Percentiles rank a stretch among this genome's conserved stretches.
phyloP scores from a whole-genome alignment of 35 echinoderm and acorn worm species.

The Hemicentrotus pulcherrimus region DNA sequence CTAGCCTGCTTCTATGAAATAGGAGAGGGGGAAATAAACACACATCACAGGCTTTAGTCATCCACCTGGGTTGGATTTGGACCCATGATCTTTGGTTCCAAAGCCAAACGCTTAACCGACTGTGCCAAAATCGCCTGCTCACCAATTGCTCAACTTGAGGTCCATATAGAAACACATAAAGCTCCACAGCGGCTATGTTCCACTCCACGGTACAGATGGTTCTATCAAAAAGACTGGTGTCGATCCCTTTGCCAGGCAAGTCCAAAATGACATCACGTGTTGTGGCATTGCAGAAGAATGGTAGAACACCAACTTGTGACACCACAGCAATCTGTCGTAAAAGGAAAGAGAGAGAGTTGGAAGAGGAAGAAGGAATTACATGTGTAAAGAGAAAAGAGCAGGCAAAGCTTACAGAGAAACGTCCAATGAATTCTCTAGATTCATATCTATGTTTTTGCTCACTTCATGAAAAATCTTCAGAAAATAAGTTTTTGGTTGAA shows the following conservation, averaged over 20 bases:
- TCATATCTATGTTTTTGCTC: too few relatives aligned
- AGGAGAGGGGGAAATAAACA: too few relatives aligned
- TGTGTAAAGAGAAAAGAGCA: too few relatives aligned
- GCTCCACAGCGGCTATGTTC: not conserved
- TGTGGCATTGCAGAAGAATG: slow-evolving; percentile 23
- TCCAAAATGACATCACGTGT: not conserved
- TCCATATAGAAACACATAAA: not conserved
- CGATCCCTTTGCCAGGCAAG: not conserved
- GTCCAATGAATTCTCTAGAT: too few relatives aligned
- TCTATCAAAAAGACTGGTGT: slow-evolving; percentile 28
- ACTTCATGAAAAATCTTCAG: too few relatives aligned
- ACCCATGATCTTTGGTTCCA: too few relatives aligned
- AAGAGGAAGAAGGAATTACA: too few relatives aligned
- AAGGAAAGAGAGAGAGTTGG: not conserved
- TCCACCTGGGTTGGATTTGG: too few relatives aligned
- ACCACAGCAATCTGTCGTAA: not conserved
- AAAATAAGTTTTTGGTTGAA: too few relatives aligned
- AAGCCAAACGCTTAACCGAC: too few relatives aligned
- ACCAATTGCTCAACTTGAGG: not conserved
- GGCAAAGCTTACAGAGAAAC: not conserved
- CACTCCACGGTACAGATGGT: not conserved
- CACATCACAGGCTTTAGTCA: too few relatives aligned
- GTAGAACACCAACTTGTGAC: not conserved
- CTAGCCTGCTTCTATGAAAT: too few relatives aligned
- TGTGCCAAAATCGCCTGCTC: not conserved